phyloP scores from a whole-genome alignment of 2,888 invertebrate genomes.

The Oxytorus armatus region DNA sequence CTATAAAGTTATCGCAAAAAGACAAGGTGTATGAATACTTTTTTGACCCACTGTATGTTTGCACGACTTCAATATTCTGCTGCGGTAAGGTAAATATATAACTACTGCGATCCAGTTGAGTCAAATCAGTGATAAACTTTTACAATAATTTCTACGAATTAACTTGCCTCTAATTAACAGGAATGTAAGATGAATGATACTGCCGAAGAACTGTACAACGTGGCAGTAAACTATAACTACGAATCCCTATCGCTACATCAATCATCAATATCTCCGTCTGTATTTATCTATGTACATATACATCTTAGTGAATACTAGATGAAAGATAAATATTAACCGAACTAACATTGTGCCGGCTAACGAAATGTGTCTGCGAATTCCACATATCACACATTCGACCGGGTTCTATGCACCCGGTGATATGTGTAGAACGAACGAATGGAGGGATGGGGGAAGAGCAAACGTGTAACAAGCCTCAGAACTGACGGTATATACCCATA shows the following conservation, averaged over 20 bases:
- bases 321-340: constrained; percentile 47
- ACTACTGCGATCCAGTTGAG: no score
- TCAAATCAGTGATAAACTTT: no score
- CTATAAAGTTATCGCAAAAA: no score
- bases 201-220: no score
- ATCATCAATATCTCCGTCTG: background rate
- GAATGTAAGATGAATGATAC: no score
- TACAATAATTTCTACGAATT: no score
- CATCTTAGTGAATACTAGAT: constrained; percentile 22
- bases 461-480: constrained; percentile 50
- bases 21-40: no score
- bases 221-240: no score
- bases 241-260: background rate
- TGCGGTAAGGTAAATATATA: no score
- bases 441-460: constrained; percentile 28
- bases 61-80: no score
- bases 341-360: constrained; percentile 33
- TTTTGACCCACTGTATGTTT: no score
- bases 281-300: constrained; percentile 28
- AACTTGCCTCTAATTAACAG: no score
- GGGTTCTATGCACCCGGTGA: background rate
- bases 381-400: background rate
- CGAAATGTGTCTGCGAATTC: constrained; percentile 25
- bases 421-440: constrained; percentile 19
- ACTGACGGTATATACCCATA: constrained; percentile 12